Base-by-base conservation (phyloP, 2,888 invertebrate genomes). In the Cephalotes varians region DNA sequence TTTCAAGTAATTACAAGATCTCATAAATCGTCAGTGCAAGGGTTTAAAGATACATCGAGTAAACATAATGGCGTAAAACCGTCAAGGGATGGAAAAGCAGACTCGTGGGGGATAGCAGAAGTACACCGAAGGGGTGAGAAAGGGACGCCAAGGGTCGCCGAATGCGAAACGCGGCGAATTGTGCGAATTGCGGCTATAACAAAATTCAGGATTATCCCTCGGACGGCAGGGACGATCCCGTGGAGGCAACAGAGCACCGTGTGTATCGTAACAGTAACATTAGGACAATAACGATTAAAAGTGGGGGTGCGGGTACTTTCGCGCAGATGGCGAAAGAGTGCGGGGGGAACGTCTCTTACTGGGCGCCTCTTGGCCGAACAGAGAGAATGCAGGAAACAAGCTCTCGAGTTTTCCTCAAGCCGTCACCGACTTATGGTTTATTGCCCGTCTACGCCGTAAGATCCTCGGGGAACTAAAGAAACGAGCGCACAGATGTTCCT, bases 231-330 rank as follows among this genome's bases (percentile, higher is more conserved):
- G 69, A 54, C 72, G 80, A 81, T 47, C 74, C 73, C 47, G 79
- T 64, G 81, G 76, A 83, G 81, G 80, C 49, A 40, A 25, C 15
- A 74, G 21, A 47, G 25, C 62, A 40, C 80, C 81, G 83, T 74
- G 86, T 84, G 84, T 83, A 84, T 87, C 87, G 88, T 88, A 87
- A 91, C 90, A 85, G 88, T 89, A 90, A 90, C 89, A 86, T 89
- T 85, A 88, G 89, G 84, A 92, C 92, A 90, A 90, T 91, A 91
- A 90, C 91, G 91, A 92, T 91, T 92, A 91, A 92, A 92, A 92
- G 86, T 83, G 86, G 79, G 83, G 37, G 60, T 51, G 79, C 34
- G 25, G 25, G 40, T n/a, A 60, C 49, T 72, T 58, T 60, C 60
- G 28, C 47, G 40, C 74, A 77, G 47, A 67, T 60, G 54, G 62